Conservation (phyloP, 2,113 vertebrate species). For the Podarcis muralis region DNA sequence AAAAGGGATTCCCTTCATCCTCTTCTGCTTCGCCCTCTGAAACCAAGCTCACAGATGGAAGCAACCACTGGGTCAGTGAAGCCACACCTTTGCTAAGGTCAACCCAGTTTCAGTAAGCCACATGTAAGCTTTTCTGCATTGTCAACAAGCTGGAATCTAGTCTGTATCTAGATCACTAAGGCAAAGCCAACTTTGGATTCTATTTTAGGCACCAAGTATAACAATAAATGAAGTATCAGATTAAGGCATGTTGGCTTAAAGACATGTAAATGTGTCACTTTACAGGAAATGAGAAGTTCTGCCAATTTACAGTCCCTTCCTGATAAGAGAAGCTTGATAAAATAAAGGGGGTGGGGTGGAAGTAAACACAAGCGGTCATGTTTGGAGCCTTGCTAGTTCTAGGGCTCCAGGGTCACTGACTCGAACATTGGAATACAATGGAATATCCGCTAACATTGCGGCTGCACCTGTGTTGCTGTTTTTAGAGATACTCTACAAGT, state of each 20-base stretch:
- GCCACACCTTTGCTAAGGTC: not conserved
- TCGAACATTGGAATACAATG: not conserved
- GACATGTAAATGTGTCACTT: not conserved
- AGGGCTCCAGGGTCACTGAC: too few species aligned
- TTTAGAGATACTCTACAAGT: too few species aligned
- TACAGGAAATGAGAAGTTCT: not conserved
- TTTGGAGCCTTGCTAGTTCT: not conserved
- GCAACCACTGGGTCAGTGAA: not conserved
- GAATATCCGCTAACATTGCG: not conserved
- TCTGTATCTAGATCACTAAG: not conserved
- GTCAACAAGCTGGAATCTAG: too few species aligned
- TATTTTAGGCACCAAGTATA: not conserved
- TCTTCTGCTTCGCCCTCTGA: not conserved
- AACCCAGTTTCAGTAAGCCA: too few species aligned
- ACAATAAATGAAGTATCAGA: not conserved
- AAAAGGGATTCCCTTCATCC: too few species aligned
- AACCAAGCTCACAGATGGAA: not conserved
- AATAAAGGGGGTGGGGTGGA: not conserved
- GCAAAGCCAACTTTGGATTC: not conserved
- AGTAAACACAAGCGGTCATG: not conserved
- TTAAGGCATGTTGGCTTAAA: not conserved
- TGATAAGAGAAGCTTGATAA: not conserved
- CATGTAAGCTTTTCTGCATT: not conserved
- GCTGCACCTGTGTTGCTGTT: too few species aligned
- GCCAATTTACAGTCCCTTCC: not conserved